These are phyloP conservation scores for Bolinopsis microptera DNA, from an alignment of 37 sponge, comb jelly and placozoan species.

Conservation along the genomic window DNA sequence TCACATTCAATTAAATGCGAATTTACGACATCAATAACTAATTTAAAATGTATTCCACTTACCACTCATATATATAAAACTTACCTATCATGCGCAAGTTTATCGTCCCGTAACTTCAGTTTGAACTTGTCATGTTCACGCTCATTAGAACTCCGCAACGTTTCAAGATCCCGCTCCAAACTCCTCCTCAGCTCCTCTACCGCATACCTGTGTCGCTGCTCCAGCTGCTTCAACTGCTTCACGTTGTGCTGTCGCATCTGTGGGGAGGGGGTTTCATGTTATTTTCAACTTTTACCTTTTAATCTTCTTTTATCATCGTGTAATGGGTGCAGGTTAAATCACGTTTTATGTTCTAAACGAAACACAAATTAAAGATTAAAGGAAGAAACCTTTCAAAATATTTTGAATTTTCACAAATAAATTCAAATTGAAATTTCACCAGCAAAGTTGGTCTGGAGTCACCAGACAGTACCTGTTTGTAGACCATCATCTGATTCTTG, in stretches of 20 bases:
- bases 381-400: too few species aligned
- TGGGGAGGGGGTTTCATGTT: not conserved
- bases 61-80: too few species aligned
- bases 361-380: too few species aligned
- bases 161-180: conserved; percentile 86
- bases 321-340: not conserved
- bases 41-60: too few species aligned
- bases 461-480: conserved; percentile 74
- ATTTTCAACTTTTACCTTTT: too few species aligned
- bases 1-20: too few species aligned
- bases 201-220: conserved; percentile 77
- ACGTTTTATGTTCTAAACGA: not conserved
- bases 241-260: conserved; percentile 90
- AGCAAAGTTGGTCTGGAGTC: too few species aligned
- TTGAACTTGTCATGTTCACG: conserved; percentile 76
- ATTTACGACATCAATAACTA: too few species aligned
- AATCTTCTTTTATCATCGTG: too few species aligned
- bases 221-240: conserved; percentile 84
- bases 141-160: conserved; percentile 71
- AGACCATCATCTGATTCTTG: conserved; percentile 90
- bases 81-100: conserved; percentile 10
- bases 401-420: too few species aligned
- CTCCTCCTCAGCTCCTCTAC: conserved; percentile 69
- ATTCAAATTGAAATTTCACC: too few species aligned
- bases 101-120: conserved; percentile 14